These are phyloP conservation scores for Hoplias malabaricus DNA, from an alignment of 2,113 vertebrate genomes.

Conservation along the genomic window DNA sequence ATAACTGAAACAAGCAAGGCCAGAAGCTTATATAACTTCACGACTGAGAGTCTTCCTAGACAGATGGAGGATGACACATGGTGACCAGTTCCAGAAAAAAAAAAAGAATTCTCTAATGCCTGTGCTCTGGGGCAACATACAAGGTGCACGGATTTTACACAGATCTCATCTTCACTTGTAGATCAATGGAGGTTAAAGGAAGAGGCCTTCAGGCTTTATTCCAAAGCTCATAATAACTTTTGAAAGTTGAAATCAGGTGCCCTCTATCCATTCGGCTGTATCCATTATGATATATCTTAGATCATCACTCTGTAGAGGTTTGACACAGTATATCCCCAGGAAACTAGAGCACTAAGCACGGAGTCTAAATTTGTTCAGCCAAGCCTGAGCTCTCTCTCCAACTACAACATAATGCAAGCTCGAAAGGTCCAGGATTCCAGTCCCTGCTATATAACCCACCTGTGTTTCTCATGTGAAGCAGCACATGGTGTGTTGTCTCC, in stretches of 20 bases:
- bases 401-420: not conserved
- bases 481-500: not conserved
- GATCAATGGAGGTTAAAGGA: not conserved
- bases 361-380: not conserved
- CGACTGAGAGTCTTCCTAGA: not conserved
- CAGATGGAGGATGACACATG: conserved; percentile 24
- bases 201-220: not conserved
- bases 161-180: not conserved
- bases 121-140: not conserved
- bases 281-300: not conserved
- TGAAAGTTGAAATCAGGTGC: not conserved
- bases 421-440: not conserved
- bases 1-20: not conserved
- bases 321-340: not conserved
- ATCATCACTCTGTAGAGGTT: not conserved
- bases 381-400: not conserved
- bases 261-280: not conserved
- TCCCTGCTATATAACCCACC: not conserved
- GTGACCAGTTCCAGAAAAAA: not conserved
- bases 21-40: not conserved
- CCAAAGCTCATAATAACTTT: not conserved
- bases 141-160: not conserved
- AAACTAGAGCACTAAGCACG: not conserved
- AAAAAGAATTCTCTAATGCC: not conserved
- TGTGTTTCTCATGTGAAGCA: not conserved